Conservation (phyloP, 1,140 invertebrate genomes). For the Spodoptera frugiperda region DNA sequence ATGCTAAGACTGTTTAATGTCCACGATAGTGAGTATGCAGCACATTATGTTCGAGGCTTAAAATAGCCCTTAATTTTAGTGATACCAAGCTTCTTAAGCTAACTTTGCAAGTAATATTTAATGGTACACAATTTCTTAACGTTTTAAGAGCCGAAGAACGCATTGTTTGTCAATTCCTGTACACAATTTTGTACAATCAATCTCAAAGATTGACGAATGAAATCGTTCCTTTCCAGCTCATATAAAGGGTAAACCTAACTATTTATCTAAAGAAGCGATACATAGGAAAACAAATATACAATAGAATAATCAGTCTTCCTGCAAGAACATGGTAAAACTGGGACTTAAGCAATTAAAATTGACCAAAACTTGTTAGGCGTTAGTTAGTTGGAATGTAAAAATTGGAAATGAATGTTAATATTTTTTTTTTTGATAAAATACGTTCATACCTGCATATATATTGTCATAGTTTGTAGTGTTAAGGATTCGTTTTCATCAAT, state of each 20-base stretch:
- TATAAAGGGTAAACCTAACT: constrained; percentile 36
- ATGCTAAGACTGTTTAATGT: constrained; percentile 6
- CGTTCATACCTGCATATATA: constrained; percentile 59
- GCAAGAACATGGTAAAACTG: constrained; percentile 43
- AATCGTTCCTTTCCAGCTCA: constrained; percentile 8
- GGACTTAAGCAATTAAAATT: constrained; percentile 40
- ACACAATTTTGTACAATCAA: not conserved
- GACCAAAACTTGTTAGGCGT: constrained; percentile 21
- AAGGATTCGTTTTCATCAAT: constrained; percentile 40
- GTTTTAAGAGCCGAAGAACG: constrained; percentile 11
- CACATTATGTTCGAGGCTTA: constrained; percentile 9
- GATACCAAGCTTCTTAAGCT: constrained; percentile 53
- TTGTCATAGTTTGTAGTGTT: constrained; percentile 56
- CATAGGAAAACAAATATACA: constrained; percentile 39
- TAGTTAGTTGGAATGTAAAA: constrained; percentile 15
- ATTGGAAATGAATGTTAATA: not conserved
- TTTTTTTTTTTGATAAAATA: constrained; percentile 34
- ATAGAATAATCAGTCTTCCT: constrained; percentile 59
- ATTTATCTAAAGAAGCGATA: constrained; percentile 45
- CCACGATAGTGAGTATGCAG: constrained; percentile 21
- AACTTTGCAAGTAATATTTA: constrained; percentile 35
- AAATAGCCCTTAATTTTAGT: constrained; percentile 37
- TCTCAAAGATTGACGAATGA: constrained; percentile 22
- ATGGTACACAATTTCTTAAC: constrained; percentile 17
- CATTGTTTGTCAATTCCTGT: not conserved